Evolutionary conservation across 1,140 invertebrate genomes (phyloP), one percentile per base, ranked within the genome.

Genomic region (Aphaenogaster ashmeadi): DNA sequence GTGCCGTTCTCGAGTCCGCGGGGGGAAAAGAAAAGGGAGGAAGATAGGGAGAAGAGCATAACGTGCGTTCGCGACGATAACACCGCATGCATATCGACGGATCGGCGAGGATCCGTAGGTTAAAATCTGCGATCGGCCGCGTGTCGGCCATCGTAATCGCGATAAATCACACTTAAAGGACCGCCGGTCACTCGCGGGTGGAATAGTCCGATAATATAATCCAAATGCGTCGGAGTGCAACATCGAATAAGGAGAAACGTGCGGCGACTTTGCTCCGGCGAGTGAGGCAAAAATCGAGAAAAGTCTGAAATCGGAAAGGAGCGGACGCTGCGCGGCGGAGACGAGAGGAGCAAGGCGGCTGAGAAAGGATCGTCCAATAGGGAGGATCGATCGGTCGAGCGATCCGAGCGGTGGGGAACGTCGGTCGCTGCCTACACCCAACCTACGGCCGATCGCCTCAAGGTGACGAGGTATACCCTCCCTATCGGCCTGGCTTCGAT

Each of bases 361-460:
- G 69, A 67, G 60, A 74, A 60, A 83, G 89, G 81, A 90, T 81
- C 83, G 90, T 91, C 89, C 89, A 79, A 91, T 91, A 79, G 89
- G 72, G 78, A 89, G 87, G 67, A 90, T 87, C 64, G 79, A 72
- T 54, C 64, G 72, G 74, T 66, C 47, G 79, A 62, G 9, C 60
- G 58, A 64, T 67, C 56, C 33, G 52, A 54, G 50, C 66, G 80
- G 71, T 74, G 88, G 84, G 90, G 90, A 85, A 84, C 13, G n/a
- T 62, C 62, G 80, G 66, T 77, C 80, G 77, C 75, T 87, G 84
- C 90, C 90, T 91, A 91, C 90, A 87, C 80, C 86, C 90, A 91
- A 74, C 90, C 90, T 91, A 91, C 88, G 85, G 71, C 13, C 90
- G 36, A 89, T 89, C 47, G 80, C 75, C 74, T 91, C 89, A 89